Base-by-base conservation (phyloP, 2,888 invertebrate genomes). In the Orchesella flavescens region DNA sequence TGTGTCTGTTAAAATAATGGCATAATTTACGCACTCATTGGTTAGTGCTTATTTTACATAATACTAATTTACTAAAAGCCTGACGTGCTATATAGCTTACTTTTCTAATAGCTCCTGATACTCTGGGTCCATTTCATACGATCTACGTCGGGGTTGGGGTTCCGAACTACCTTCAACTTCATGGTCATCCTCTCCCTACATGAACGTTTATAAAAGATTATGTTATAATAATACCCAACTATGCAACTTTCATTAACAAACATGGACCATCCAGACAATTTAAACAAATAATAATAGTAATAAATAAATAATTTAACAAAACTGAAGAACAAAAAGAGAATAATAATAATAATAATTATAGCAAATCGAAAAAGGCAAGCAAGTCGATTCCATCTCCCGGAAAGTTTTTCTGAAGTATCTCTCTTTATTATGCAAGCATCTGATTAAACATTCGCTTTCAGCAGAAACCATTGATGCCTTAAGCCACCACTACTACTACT, bases 1-100 rank as follows among this genome's bases (percentile, higher is more conserved):
- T 92, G 89, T 93, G 93, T 87, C 90, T 89, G 66, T 9, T 82
- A 83, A 66, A 34, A 7, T 34, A 34, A 34, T 7, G 3, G 69
- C 46, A 61, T 1, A 77, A 83, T 24, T 59, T 34, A 63, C 49
- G 72, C 65, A 61, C 3, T 10, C 12, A 49, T 49, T 49, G n/a
- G 5, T 10, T 2, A 49, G 49, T 49, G 34, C 34, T 4, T 49
- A 49, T 12, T 7, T 7, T 49, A 49, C 12, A 44, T 44, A 49
- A 15, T 49, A 12, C n/a, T 7, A 49, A n/a, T n/a, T n/a, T 34
- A 34, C 34, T 4, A 34, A 34, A 34, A 34, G 7, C 34, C 7
- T 7, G n/a, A 49, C 5, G n/a, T 49, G 10, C 7, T 34, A 44
- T 65, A 13, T 21, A 49, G 65, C 75, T 71, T 85, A 88, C 88